Conservation (phyloP, 1,140 invertebrate genomes). For the Drosophila aff. region DNA sequence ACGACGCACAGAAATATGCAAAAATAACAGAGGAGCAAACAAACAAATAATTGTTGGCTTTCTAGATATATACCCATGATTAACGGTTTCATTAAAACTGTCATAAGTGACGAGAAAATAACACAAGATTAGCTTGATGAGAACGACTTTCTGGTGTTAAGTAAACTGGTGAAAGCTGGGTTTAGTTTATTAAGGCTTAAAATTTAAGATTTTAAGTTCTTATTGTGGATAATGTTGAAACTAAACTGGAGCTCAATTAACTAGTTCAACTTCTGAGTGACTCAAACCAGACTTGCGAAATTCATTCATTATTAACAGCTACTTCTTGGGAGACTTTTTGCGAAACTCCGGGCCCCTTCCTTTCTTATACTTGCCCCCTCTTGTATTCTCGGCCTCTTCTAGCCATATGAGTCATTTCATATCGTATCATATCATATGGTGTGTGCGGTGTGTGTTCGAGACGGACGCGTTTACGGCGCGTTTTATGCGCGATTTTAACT, state of each 20-base stretch:
- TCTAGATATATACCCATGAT: constrained; percentile 17
- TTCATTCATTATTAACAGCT: constrained; percentile 35
- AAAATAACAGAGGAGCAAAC: constrained; percentile 6
- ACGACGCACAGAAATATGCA: constrained; percentile 17
- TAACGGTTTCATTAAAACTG: constrained; percentile 10
- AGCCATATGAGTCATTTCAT: constrained; percentile 59
- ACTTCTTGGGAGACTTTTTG: constrained; percentile 14
- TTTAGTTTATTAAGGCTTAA: not conserved
- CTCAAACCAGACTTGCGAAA: constrained; percentile 26
- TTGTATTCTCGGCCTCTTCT: constrained; percentile 22
- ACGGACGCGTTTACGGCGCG: constrained; percentile 62
- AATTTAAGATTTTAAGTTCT: not conserved
- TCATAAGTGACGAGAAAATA: not conserved
- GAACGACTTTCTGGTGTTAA: not conserved
- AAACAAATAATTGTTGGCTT: constrained; percentile 25
- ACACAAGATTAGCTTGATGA: constrained; percentile 12
- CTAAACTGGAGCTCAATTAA: constrained; percentile 4
- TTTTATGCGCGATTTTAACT: constrained; percentile 76
- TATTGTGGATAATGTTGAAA: not conserved
- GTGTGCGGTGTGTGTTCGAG: constrained; percentile 16
- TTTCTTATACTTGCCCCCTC: not conserved
- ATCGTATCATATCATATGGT: constrained; percentile 15
- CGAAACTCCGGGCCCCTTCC: constrained; percentile 14
- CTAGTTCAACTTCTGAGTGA: constrained; percentile 8
- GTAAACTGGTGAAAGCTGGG: not conserved